Percentiles rank a stretch among this genome's conserved stretches.
Evolutionary conservation across 2,113 vertebrate genomes (phyloP).

Genomic region (Periophthalmus modestus): DNA sequence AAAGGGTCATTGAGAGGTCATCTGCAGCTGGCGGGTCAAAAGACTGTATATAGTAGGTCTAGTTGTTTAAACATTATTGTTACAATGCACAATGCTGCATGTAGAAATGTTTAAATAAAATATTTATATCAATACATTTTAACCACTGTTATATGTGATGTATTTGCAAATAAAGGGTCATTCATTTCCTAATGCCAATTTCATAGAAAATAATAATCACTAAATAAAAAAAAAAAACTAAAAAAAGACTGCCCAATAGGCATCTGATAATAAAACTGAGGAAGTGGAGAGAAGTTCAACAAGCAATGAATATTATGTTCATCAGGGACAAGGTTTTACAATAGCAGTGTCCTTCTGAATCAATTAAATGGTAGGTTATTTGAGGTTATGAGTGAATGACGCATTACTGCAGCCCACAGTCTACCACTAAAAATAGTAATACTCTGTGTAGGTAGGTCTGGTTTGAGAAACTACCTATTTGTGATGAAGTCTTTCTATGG

Average conservation of each 20-base stretch:
- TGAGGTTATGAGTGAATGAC: not conserved
- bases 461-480: not conserved
- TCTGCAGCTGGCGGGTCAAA: slow-evolving; percentile 13
- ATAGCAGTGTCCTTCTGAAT: not conserved
- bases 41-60: not conserved
- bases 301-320: not conserved
- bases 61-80: not conserved
- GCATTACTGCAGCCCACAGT: not conserved
- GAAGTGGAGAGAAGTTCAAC: not conserved
- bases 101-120: too few relatives aligned
- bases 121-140: not conserved
- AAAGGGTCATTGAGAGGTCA: not conserved
- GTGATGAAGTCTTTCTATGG: not conserved
- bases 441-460: not conserved
- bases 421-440: not conserved
- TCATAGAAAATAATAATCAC: too few relatives aligned
- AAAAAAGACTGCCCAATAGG: too few relatives aligned
- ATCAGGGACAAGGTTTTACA: not conserved
- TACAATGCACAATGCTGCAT: not conserved
- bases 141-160: not conserved
- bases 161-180: too few relatives aligned
- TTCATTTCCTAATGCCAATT: too few relatives aligned
- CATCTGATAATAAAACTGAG: not conserved
- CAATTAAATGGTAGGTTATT: not conserved
- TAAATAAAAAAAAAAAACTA: too few relatives aligned